Percentiles rank a stretch among this genome's conserved stretches.
These are phyloP conservation scores for Drosophila recens DNA, from an alignment of 2,888 invertebrate species.

Conservation along the genomic window DNA sequence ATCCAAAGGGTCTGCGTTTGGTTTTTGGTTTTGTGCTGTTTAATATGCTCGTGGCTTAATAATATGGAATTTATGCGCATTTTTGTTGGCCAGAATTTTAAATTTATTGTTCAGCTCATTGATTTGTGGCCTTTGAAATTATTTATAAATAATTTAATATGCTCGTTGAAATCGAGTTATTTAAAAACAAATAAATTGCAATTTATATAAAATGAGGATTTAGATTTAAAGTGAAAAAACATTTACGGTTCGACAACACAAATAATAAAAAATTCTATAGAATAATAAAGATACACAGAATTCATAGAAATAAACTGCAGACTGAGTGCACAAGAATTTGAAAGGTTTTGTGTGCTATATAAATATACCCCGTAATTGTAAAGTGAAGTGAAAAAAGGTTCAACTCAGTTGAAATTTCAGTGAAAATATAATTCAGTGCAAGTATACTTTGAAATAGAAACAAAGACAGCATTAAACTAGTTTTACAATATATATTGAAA, in stretches of 20 bases:
- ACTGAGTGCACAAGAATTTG: conserved; percentile 7
- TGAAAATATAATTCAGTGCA: background rate
- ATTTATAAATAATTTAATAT: conserved; percentile 37
- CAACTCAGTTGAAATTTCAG: background rate
- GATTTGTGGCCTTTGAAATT: conserved; percentile 26
- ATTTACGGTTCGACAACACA: conserved; percentile 17
- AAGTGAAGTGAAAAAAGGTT: background rate
- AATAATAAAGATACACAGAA: conserved; percentile 9
- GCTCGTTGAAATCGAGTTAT: conserved; percentile 29
- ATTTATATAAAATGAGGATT: conserved; percentile 11
- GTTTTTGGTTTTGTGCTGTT: conserved; percentile 33
- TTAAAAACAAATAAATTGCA: conserved; percentile 12
- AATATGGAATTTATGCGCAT: conserved; percentile 71
- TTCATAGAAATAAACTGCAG: conserved; percentile 35
- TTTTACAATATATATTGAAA: background rate
- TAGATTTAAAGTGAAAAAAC: conserved; percentile 15
- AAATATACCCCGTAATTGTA: conserved; percentile 14
- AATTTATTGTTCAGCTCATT: conserved; percentile 33
- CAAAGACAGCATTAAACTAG: background rate
- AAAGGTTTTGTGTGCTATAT: background rate
- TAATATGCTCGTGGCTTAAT: conserved; percentile 58
- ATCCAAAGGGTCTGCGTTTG: conserved; percentile 27
- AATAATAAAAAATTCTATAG: conserved; percentile 36
- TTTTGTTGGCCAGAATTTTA: conserved; percentile 17
- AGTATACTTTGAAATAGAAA: background rate